These are phyloP conservation scores for Spizaetus ornatus DNA, from an alignment of 2,113 vertebrate species.

Conservation along the genomic window DNA sequence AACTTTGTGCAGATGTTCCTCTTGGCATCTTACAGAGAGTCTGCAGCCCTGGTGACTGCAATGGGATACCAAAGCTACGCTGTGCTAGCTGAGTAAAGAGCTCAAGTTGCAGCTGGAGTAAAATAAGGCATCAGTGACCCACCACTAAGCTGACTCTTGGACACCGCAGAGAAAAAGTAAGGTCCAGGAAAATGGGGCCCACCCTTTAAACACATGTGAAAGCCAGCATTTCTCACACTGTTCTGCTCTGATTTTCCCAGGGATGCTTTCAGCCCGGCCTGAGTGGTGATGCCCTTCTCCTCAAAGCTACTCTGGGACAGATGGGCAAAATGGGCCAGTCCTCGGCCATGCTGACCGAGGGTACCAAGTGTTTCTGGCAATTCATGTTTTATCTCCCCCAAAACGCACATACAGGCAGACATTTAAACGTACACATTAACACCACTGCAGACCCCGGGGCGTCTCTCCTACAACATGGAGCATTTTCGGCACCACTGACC, in stretches of 20 bases:
- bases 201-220: accelerated
- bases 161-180: background rate
- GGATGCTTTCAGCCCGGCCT: background rate
- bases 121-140: background rate
- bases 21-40: background rate
- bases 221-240: background rate
- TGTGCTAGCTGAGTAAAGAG: background rate
- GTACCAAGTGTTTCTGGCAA: background rate
- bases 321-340: background rate
- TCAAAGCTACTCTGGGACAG: background rate
- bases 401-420: background rate
- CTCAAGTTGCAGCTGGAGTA: background rate
- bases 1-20: background rate
- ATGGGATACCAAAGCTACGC: accelerated
- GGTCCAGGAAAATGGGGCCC: background rate
- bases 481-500: background rate
- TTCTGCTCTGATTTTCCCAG: background rate
- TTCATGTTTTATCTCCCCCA: background rate
- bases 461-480: background rate
- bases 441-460: background rate
- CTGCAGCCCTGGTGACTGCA: background rate
- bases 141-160: background rate
- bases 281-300: background rate
- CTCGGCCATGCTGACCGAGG: accelerated
- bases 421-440: background rate